Evolutionary conservation across 2,888 invertebrate genomes (phyloP).

Genomic region (Didymodactylos carnosus): DNA sequence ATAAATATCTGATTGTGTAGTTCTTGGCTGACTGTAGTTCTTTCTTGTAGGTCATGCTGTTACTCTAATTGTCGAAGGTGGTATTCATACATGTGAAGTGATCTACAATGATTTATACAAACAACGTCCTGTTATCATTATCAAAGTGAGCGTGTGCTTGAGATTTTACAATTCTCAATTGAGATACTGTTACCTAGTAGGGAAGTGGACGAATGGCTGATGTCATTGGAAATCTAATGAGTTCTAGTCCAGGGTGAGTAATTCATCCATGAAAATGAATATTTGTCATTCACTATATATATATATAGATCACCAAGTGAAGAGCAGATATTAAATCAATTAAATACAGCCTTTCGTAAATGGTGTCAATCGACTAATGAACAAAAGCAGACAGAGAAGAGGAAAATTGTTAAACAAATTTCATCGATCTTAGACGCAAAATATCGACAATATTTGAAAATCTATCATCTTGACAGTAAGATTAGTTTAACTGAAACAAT

Average conservation of each 20-base stretch:
- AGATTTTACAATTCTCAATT: too few species aligned
- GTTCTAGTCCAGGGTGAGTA: too few species aligned
- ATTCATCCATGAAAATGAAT: too few species aligned
- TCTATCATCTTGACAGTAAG: neutral
- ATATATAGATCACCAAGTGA: neutral
- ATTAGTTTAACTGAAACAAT: neutral
- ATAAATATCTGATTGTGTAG: too few species aligned
- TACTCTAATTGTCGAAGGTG: neutral
- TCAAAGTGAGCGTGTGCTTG: too few species aligned
- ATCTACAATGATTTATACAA: neutral
- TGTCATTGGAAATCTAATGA: neutral
- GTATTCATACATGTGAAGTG: neutral
- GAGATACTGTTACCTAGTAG: too few species aligned
- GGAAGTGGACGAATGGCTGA: neutral
- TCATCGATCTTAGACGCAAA: neutral
- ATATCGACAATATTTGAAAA: neutral
- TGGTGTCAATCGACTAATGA: neutral
- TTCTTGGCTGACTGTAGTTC: too few species aligned
- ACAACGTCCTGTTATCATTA: neutral
- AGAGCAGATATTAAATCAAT: neutral
- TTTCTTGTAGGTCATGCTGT: too few species aligned
- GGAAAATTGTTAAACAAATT: too few species aligned
- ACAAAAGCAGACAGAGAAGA: rapidly evolving
- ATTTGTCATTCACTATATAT: too few species aligned
- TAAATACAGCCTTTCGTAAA: neutral